phyloP scores from a whole-genome alignment of 2,888 invertebrate species.

The Camponotus fellah region DNA sequence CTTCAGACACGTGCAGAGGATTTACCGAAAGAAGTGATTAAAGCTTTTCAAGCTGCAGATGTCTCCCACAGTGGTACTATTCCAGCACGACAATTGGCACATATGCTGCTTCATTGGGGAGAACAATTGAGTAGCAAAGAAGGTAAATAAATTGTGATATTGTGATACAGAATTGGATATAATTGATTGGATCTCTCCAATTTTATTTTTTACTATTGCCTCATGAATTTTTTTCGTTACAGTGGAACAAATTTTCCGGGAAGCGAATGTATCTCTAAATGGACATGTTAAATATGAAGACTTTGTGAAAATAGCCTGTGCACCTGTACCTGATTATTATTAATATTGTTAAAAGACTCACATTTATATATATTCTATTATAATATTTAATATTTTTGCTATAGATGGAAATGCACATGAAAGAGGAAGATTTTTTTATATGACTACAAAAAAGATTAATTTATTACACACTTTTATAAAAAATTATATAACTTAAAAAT shows the following conservation, averaged over 20 bases:
- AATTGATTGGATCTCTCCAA: neutral
- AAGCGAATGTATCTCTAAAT: slow-evolving; percentile 94
- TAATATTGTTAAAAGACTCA: slow-evolving; percentile 81
- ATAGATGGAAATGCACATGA: neutral
- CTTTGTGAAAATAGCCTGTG: slow-evolving; percentile 96
- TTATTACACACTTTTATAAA: neutral
- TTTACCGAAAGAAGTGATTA: slow-evolving; percentile 93
- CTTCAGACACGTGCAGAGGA: slow-evolving; percentile 95
- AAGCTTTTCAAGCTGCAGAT: slow-evolving; percentile 96
- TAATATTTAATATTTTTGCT: neutral
- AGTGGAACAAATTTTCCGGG: slow-evolving; percentile 96
- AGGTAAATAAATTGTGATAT: slow-evolving; percentile 84
- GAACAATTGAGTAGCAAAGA: slow-evolving; percentile 92
- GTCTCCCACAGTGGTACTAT: slow-evolving; percentile 91
- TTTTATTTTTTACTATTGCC: slow-evolving; percentile 4
- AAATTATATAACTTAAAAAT: slow-evolving; percentile 26
- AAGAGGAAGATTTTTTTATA: slow-evolving; percentile 25
- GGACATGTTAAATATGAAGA: slow-evolving; percentile 96
- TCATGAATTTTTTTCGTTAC: slow-evolving; percentile 56
- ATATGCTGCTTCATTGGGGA: slow-evolving; percentile 96
- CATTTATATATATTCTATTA: slow-evolving; percentile 17
- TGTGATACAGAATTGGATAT: neutral
- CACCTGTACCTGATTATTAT: slow-evolving; percentile 97
- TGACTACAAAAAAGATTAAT: slow-evolving; percentile 23
- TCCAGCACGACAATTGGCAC: slow-evolving; percentile 93